These are phyloP conservation scores for Eutolmus rufibarbis DNA, from an alignment of 2,888 invertebrate species.

Conservation along the genomic window DNA sequence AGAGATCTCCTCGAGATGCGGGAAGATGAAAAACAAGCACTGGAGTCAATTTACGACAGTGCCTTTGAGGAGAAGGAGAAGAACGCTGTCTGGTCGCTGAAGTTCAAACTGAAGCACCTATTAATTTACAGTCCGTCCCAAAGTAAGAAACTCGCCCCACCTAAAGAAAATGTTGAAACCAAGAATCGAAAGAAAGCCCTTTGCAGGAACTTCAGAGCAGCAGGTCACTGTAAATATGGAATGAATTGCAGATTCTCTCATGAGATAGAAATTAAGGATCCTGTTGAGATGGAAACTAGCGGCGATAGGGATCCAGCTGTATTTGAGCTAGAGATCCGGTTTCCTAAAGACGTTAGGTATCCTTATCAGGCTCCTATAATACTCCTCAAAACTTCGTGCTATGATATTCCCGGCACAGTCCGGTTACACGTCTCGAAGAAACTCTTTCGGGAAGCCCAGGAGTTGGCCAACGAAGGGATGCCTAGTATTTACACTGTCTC, in stretches of 20 bases:
- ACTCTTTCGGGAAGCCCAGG: conserved; percentile 73
- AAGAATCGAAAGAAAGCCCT: conserved; percentile 65
- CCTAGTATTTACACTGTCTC: conserved; percentile 77
- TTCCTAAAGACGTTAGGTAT: conserved; percentile 74
- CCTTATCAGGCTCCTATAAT: conserved; percentile 78
- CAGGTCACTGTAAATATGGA: conserved; percentile 76
- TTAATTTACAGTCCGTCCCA: conserved; percentile 67
- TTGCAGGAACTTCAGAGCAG: conserved; percentile 67
- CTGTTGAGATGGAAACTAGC: conserved; percentile 52
- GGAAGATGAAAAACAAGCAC: conserved; percentile 75
- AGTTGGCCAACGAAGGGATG: conserved; percentile 72
- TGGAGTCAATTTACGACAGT: conserved; percentile 80
- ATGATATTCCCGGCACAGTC: conserved; percentile 70
- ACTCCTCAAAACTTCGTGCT: conserved; percentile 71
- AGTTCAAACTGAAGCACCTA: conserved; percentile 73
- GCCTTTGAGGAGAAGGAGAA: conserved; percentile 74
- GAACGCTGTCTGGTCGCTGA: conserved; percentile 74
- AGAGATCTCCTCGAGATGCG: conserved; percentile 71
- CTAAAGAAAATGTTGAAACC: conserved; percentile 60
- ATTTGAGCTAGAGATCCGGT: conserved; percentile 78
- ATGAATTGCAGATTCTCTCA: conserved; percentile 79
- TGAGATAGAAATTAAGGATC: conserved; percentile 62
- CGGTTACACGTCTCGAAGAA: conserved; percentile 72
- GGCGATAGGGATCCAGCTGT: conserved; percentile 55
- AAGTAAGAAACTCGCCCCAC: conserved; percentile 59